Evolutionary conservation across 2,113 vertebrate species (phyloP).

Genomic region (Pipa parva): DNA sequence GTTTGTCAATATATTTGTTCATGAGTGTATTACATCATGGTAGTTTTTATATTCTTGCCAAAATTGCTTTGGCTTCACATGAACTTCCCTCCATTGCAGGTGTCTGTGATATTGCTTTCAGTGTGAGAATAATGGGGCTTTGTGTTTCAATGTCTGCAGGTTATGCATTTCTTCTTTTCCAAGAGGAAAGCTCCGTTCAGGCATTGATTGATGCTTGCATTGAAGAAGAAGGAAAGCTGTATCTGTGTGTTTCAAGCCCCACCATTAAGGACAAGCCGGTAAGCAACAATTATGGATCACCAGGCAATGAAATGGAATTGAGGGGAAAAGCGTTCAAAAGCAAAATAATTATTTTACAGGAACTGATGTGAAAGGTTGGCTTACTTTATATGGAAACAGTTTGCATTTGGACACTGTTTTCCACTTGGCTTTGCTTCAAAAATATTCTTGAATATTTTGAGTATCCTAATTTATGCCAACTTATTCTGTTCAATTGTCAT

Average conservation of each 20-base stretch:
- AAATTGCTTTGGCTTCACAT: neutral
- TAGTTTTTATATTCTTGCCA: neutral
- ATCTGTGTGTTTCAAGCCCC: conserved; percentile 95
- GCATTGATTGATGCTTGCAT: conserved; percentile 94
- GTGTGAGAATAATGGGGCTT: neutral
- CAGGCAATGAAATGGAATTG: conserved; percentile 29
- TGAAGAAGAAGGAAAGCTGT: conserved; percentile 96
- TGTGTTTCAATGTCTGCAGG: conserved; percentile 62
- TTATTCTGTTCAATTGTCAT: no score
- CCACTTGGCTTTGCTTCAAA: no score
- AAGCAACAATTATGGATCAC: conserved; percentile 56
- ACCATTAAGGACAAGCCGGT: conserved; percentile 99
- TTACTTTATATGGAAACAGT: no score
- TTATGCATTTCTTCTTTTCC: conserved; percentile 96
- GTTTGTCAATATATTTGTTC: no score
- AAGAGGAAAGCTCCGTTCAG: conserved; percentile 96
- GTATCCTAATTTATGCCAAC: no score
- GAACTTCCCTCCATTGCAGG: neutral
- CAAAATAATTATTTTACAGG: conserved; percentile 11
- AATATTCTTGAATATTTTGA: no score
- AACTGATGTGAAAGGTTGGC: no score
- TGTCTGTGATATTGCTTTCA: neutral
- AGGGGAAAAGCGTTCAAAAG: conserved; percentile 38
- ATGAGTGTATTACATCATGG: no score
- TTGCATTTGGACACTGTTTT: no score